Evolutionary conservation across 1,140 invertebrate genomes (phyloP), one percentile per base, ranked within the genome.

Genomic region (Drosophila bifasciata): DNA sequence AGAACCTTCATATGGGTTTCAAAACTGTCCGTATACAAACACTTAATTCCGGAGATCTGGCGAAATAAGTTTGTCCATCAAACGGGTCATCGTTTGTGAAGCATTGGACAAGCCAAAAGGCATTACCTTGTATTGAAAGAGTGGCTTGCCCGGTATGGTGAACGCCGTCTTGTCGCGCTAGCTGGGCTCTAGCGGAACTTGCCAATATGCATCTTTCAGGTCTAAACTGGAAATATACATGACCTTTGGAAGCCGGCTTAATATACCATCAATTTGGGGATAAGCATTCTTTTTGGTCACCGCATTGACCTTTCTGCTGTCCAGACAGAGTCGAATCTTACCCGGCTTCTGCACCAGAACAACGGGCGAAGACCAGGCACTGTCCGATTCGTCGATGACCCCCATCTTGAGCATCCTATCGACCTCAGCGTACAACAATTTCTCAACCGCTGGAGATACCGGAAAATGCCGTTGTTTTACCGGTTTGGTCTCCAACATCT

Each of bases 391-490:
- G 46, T 85, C 70, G 3, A 90, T 70, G 4, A 89, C 61, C 0
- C 58, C 86, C 11, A 67, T n/a, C n/a, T 49, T 15, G 0, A 85
- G 48, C 79, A 90, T 88, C 36, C 76, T 46, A 23, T 76, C 63
- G 0, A 91, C 6, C 6, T 25, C 6, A 6, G 53, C 52, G 40
- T 76, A 52, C n/a, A 83, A 61, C 13, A 56, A 32, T 28, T 76
- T 61, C 55, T 78, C 62, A 0, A 79, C 74, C 5, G 59, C 57
- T 2, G 78, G 84, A 1, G 78, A 83, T 5, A 78, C 60, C 1
- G 83, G 68, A 40, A 76, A 79, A 21, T 73, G 68, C 28, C 75
- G 44, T 46, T 84, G 77, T 49, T 77, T 83, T 6, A 90, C 61
- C 0, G 85, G 86, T 41, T 70, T 49, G 8, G 76, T 76, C 77